phyloP scores from a whole-genome alignment of 2,888 invertebrate species.

The Tinea pellionella region DNA sequence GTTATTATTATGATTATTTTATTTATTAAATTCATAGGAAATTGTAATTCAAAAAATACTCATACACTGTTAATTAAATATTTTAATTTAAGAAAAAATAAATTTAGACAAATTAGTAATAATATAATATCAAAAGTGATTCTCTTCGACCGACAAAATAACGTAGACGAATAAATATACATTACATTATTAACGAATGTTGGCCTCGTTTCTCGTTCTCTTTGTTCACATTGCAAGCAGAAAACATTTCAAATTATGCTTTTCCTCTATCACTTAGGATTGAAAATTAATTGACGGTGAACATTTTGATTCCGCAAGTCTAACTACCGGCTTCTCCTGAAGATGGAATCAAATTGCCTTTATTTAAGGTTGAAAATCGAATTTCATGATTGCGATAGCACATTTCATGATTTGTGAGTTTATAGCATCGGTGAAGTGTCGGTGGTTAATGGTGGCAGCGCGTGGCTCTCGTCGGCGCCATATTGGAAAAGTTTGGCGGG shows the following conservation, averaged over 20 bases:
- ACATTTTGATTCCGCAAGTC: not conserved
- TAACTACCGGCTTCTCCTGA: slow-evolving; percentile 1
- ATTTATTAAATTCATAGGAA: no score
- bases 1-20: no score
- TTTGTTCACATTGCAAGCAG: slow-evolving; percentile 48
- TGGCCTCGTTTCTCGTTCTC: slow-evolving; percentile 67
- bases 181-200: slow-evolving; percentile 70
- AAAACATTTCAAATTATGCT: not conserved
- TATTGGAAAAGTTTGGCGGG: slow-evolving; percentile 67
- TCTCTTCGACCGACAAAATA: slow-evolving; percentile 42
- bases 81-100: not conserved
- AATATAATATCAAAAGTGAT: not conserved
- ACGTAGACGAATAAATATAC: slow-evolving; percentile 66
- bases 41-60: no score
- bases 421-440: slow-evolving; percentile 69
- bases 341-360: not conserved
- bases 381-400: slow-evolving; percentile 33
- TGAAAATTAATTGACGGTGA: not conserved
- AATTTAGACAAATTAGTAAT: not conserved
- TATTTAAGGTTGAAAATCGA: slow-evolving; percentile 32
- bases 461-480: slow-evolving; percentile 61
- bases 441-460: slow-evolving; percentile 67
- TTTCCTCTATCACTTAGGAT: not conserved
- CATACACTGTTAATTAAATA: no score
- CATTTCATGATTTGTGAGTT: slow-evolving; percentile 70